Evolutionary conservation across 2,113 vertebrate genomes (phyloP).

Genomic region (Thamnophis sirtalis): DNA sequence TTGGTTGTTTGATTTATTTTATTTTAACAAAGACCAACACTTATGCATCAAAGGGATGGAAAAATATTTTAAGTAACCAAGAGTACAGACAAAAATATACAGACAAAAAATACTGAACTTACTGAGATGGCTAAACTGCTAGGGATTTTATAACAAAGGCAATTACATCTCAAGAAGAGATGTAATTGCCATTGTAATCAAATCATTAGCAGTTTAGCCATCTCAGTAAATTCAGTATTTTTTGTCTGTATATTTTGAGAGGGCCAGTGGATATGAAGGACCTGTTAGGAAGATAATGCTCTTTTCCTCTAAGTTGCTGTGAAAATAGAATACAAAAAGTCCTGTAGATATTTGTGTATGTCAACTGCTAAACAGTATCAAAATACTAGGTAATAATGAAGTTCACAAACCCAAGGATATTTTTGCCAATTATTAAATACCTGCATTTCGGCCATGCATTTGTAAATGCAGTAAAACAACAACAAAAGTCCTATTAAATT

Average conservation of each 20-base stretch:
- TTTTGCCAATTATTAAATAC: neutral
- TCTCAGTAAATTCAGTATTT: no score
- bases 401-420: neutral
- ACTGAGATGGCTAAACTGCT: neutral
- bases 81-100: neutral
- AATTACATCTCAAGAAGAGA: neutral
- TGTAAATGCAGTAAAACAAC: neutral
- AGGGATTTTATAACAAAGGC: neutral
- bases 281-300: neutral
- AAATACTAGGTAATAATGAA: neutral
- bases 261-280: neutral
- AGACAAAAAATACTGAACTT: neutral
- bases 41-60: neutral
- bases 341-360: neutral
- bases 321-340: neutral
- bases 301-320: neutral
- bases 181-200: no score
- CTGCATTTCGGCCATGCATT: neutral
- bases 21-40: neutral
- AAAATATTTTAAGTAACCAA: neutral
- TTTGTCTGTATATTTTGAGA: neutral
- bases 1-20: neutral
- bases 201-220: no score
- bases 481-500: neutral
- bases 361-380: neutral